Evolutionary conservation across 2,888 invertebrate genomes (phyloP).

Genomic region (Eupithecia abbreviata): DNA sequence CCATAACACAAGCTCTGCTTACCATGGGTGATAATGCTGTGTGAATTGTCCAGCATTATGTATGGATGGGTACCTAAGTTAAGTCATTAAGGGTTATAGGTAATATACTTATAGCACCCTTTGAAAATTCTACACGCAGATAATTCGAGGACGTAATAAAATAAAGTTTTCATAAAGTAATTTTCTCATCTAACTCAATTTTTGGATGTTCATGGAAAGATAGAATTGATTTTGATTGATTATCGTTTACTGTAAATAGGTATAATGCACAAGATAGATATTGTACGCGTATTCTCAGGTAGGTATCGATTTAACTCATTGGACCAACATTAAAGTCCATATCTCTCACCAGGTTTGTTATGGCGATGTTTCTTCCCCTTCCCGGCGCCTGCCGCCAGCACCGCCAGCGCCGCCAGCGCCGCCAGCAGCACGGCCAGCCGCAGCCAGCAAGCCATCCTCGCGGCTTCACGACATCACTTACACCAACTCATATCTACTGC

Average conservation of each 20-base stretch:
- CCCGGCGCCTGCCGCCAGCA: constrained; percentile 62
- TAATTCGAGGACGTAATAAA: neutral
- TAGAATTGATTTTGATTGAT: neutral
- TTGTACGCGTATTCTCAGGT: neutral
- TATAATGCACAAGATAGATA: neutral
- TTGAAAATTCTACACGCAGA: neutral
- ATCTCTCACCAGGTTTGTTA: constrained; percentile 70
- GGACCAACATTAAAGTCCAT: neutral
- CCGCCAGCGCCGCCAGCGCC: constrained; percentile 61
- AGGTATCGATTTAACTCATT: neutral
- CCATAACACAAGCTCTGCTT: no score
- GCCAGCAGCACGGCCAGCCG: constrained; percentile 55
- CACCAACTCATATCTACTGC: constrained; percentile 35
- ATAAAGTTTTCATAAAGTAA: neutral
- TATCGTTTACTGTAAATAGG: neutral
- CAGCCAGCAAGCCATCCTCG: constrained; percentile 59
- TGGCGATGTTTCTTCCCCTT: constrained; percentile 73
- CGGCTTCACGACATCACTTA: constrained; percentile 56
- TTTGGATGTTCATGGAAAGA: neutral
- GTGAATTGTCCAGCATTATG: no score
- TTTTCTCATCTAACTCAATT: neutral
- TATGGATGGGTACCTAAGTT: neutral
- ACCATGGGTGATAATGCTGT: no score
- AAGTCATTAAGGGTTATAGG: neutral
- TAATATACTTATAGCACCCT: neutral